phyloP scores from a whole-genome alignment of 2,888 invertebrate species.

The Lepas anatifera region DNA sequence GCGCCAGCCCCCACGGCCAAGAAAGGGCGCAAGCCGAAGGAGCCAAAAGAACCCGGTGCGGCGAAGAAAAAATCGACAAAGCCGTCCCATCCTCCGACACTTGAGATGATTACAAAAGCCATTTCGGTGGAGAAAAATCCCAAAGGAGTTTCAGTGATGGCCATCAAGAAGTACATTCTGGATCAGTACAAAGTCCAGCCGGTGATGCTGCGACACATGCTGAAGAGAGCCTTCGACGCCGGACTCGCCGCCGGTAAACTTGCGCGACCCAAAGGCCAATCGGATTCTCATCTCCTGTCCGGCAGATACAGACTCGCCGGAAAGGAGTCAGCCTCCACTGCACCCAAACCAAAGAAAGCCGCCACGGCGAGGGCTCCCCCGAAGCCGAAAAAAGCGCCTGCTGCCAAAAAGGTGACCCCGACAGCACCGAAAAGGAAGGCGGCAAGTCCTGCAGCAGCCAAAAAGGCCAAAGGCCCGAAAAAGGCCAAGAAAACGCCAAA shows the following conservation, averaged over 20 bases:
- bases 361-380: constrained; percentile 10
- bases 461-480: constrained; percentile 17
- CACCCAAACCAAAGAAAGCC: constrained; percentile 19
- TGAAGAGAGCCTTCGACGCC: constrained; percentile 32
- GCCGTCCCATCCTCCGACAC: constrained; percentile 8
- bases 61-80: neutral
- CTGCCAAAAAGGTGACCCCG: constrained; percentile 25
- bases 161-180: constrained; percentile 36
- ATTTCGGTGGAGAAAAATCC: constrained; percentile 34
- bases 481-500: neutral
- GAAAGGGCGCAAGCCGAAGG: constrained; percentile 4
- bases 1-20: neutral
- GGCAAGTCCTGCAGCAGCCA: constrained; percentile 22
- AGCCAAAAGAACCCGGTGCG: too few species aligned
- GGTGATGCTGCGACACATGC: neutral
- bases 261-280: constrained; percentile 30
- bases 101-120: constrained; percentile 34
- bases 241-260: constrained; percentile 32
- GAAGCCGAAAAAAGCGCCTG: neutral
- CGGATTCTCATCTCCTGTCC: constrained; percentile 20
- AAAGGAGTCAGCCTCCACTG: constrained; percentile 11
- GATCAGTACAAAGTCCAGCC: constrained; percentile 15
- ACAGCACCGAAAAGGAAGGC: constrained; percentile 17
- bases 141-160: constrained; percentile 36
- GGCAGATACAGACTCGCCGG: constrained; percentile 25